phyloP scores from a whole-genome alignment of 1,140 invertebrate species.

The Calliphora vicina region DNA sequence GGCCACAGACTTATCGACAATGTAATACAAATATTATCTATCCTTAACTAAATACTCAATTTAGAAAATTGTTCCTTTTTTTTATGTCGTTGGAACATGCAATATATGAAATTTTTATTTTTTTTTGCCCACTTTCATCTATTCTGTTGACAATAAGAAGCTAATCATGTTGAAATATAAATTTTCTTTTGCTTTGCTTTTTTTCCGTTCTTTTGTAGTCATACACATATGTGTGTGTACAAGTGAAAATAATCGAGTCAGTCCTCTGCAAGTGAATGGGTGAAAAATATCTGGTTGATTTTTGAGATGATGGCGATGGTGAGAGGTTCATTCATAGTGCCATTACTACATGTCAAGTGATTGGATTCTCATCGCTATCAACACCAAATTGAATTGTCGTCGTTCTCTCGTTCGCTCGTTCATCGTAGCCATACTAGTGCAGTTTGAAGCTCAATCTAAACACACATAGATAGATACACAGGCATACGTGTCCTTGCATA shows the following conservation, averaged over 20 bases:
- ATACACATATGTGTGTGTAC: background rate
- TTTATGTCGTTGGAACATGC: background rate
- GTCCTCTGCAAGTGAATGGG: background rate
- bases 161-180: background rate
- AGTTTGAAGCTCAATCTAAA: background rate
- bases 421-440: background rate
- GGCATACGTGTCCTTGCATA: background rate
- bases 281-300: background rate
- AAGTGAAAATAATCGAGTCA: too few species aligned
- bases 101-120: background rate
- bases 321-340: background rate
- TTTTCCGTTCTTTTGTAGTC: background rate
- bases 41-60: background rate
- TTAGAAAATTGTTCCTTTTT: background rate
- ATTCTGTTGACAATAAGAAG: background rate
- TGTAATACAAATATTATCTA: background rate
- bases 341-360: background rate
- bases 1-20: background rate
- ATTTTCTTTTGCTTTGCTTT: background rate
- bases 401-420: background rate
- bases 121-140: background rate
- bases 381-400: slow-evolving; percentile 16
- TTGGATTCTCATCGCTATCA: background rate
- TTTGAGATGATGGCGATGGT: background rate
- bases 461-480: background rate